phyloP scores from a whole-genome alignment of 35 echinoderm and acorn worm species.

The Apostichopus californicus region DNA sequence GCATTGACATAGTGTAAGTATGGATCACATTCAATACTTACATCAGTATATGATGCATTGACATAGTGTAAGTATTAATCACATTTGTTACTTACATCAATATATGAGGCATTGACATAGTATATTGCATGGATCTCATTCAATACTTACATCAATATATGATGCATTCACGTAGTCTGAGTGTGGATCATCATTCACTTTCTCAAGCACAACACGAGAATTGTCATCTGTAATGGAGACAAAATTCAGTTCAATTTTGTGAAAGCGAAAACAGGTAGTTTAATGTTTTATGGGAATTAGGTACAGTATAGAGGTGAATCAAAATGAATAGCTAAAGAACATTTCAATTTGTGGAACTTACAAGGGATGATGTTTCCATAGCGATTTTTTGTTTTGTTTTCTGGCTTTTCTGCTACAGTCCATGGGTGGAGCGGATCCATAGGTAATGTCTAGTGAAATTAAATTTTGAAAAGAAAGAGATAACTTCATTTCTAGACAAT shows the following conservation, averaged over 20 bases:
- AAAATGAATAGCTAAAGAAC: neutral
- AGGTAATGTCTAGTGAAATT: conserved; percentile 59
- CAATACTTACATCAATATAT: conserved; percentile 29
- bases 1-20: too few relatives aligned
- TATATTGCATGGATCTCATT: too few relatives aligned
- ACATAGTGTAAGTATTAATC: too few relatives aligned
- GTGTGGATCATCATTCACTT: neutral
- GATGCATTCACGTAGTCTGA: conserved; percentile 13
- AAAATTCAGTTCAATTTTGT: too few relatives aligned
- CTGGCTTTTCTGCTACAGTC: conserved; percentile 71
- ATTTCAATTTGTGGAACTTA: conserved; percentile 32
- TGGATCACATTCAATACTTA: too few relatives aligned
- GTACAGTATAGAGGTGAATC: neutral
- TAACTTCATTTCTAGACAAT: neutral
- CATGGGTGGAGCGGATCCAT: conserved; percentile 63
- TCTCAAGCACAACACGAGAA: neutral
- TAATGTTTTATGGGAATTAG: neutral
- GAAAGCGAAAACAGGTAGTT: too few relatives aligned
- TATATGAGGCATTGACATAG: conserved; percentile 23
- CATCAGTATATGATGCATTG: too few relatives aligned
- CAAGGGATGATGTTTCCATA: conserved; percentile 77
- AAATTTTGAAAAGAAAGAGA: neutral
- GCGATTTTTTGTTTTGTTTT: conserved; percentile 75
- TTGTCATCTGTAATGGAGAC: too few relatives aligned
- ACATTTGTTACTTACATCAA: conserved; percentile 1